phyloP scores from a whole-genome alignment of 1,140 invertebrate species.

The Drosophila chauvacae region DNA sequence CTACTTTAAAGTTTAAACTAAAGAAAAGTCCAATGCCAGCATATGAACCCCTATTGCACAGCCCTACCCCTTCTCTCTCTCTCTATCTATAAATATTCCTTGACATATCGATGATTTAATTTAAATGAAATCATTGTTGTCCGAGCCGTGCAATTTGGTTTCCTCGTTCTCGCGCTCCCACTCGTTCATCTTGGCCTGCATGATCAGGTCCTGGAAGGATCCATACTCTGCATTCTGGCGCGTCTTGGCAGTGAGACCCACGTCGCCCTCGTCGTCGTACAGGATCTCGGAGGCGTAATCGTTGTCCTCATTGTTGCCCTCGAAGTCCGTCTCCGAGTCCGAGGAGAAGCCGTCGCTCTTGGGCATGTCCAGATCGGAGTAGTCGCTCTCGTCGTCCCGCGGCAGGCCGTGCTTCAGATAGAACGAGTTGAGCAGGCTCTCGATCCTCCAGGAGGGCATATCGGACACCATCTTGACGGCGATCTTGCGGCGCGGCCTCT shows the following conservation, averaged over 20 bases:
- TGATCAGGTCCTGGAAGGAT: constrained; percentile 74
- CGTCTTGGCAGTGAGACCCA: constrained; percentile 50
- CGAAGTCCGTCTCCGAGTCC: constrained; percentile 23
- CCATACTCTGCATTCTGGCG: constrained; percentile 65
- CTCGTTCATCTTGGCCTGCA: constrained; percentile 68
- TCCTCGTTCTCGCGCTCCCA: constrained; percentile 67
- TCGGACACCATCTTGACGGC: constrained; percentile 77
- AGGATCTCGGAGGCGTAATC: constrained; percentile 75
- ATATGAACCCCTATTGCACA: constrained; percentile 68
- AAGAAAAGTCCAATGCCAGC: constrained; percentile 67
- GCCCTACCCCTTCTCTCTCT: neutral
- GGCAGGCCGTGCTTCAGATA: constrained; percentile 65
- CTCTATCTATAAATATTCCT: neutral
- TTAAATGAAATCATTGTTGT: constrained; percentile 65
- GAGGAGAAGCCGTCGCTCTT: neutral
- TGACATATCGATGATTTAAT: neutral
- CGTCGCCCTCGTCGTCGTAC: constrained; percentile 73
- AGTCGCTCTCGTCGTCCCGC: constrained; percentile 46
- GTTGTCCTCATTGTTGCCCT: constrained; percentile 22
- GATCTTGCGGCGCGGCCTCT: constrained; percentile 68
- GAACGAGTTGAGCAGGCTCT: constrained; percentile 67
- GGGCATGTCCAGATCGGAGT: constrained; percentile 48
- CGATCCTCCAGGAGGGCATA: constrained; percentile 66
- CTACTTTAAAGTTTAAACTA: constrained; percentile 24
- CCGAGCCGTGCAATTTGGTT: constrained; percentile 66